Conservation (phyloP, 2,113 vertebrate species). For the Menura novaehollandiae region DNA sequence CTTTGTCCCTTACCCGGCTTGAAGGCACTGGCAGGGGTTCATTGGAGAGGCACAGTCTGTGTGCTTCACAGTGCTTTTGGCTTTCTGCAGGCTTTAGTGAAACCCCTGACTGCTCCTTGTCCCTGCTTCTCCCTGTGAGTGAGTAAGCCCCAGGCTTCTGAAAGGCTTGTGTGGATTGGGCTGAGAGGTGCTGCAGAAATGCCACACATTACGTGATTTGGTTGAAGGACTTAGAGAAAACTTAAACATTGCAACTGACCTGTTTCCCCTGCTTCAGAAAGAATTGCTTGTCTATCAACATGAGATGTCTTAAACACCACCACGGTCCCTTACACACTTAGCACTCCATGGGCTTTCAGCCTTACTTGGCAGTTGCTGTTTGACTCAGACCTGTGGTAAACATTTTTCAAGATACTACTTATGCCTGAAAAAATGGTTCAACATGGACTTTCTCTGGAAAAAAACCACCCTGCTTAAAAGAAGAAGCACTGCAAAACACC, state of each 20-base stretch:
- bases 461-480: not conserved
- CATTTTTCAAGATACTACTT: not conserved
- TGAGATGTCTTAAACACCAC: not conserved
- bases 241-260: not conserved
- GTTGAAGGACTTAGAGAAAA: not conserved
- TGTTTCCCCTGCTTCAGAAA: not conserved
- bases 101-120: not conserved
- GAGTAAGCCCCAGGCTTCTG: not conserved
- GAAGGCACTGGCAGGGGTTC: not conserved
- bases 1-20: not conserved
- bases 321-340: fast-evolving
- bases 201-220: fast-evolving
- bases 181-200: not conserved
- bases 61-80: not conserved
- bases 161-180: not conserved
- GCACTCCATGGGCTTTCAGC: not conserved
- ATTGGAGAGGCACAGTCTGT: not conserved
- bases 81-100: not conserved
- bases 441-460: not conserved
- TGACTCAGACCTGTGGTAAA: not conserved
- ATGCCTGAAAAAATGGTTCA: not conserved
- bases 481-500: not conserved
- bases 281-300: not conserved
- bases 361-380: not conserved
- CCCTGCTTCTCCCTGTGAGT: not conserved